Evolutionary conservation across 2,797 vertebrate genomes (phyloP).

Genomic region (Ctenopoma kingsleyae): DNA sequence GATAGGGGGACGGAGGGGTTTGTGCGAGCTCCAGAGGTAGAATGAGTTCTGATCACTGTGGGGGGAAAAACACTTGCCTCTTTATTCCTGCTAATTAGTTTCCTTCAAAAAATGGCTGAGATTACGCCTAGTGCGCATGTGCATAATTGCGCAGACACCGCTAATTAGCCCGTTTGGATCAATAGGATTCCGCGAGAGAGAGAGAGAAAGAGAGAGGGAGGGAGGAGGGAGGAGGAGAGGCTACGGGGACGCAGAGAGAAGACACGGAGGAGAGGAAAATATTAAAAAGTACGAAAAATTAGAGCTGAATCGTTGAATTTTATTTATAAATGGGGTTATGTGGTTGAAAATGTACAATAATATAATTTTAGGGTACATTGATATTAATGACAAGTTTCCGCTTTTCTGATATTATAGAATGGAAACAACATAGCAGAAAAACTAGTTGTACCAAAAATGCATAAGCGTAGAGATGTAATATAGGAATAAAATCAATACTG

Average conservation of each 20-base stretch:
- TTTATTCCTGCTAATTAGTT: constrained; percentile 88
- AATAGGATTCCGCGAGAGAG: constrained; percentile 85
- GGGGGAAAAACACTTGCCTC: constrained; percentile 85
- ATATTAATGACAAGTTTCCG: not conserved
- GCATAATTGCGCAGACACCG: constrained; percentile 85
- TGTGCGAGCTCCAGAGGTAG: constrained; percentile 85
- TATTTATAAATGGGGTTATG: not conserved
- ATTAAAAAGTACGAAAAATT: constrained; percentile 50
- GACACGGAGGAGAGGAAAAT: constrained; percentile 46
- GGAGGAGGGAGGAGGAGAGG: constrained; percentile 36
- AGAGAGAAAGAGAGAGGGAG: constrained; percentile 32
- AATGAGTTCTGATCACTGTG: constrained; percentile 86
- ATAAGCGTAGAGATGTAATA: not conserved
- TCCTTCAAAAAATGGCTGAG: constrained; percentile 87
- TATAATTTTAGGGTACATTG: not conserved
- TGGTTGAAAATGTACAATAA: not conserved
- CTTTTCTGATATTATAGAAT: not conserved
- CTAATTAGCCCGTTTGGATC: constrained; percentile 86
- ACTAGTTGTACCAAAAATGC: not conserved
- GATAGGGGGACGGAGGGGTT: constrained; percentile 82
- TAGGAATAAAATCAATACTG: not conserved
- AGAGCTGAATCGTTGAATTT: constrained; percentile 17
- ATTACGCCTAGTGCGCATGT: constrained; percentile 83
- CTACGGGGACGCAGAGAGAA: constrained; percentile 54
- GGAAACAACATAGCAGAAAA: not conserved